Evolutionary conservation across 2,888 invertebrate genomes (phyloP).

Genomic region (Melikaiella ostensackeni): DNA sequence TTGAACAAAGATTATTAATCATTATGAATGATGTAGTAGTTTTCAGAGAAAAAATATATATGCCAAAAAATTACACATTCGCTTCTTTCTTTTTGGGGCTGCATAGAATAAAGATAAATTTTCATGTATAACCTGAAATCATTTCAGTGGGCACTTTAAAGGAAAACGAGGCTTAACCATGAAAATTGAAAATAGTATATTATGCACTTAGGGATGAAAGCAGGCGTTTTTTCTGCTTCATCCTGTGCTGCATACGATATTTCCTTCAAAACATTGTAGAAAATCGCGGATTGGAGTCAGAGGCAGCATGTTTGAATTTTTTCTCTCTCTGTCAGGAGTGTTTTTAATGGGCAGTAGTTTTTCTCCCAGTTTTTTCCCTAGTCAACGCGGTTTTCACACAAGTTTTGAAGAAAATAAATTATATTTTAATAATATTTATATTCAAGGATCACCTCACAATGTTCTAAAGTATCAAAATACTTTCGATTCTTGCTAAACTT

Average conservation of each 20-base stretch:
- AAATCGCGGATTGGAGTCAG: no score
- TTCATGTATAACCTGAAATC: not conserved
- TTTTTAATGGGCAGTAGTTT: no score
- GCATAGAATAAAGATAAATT: not conserved
- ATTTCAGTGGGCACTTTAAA: not conserved
- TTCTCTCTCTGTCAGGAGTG: no score
- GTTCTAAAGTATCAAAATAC: not conserved
- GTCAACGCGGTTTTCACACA: no score
- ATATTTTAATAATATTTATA: not conserved
- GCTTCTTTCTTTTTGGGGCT: not conserved
- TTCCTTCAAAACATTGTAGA: no score
- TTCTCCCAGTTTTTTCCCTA: no score
- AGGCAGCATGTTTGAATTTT: no score
- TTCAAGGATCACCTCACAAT: not conserved
- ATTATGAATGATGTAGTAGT: not conserved
- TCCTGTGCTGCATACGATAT: no score
- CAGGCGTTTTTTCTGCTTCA: no score
- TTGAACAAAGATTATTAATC: not conserved
- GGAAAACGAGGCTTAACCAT: not conserved
- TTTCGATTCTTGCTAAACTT: no score
- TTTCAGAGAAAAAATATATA: not conserved
- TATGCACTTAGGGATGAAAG: no score
- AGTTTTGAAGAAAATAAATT: no score
- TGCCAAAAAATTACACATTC: not conserved
- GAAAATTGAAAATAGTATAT: not conserved